Evolutionary conservation across 2,113 vertebrate genomes (phyloP), one percentile per base, ranked within the genome.

Genomic region (Rhodinocichla rosea): DNA sequence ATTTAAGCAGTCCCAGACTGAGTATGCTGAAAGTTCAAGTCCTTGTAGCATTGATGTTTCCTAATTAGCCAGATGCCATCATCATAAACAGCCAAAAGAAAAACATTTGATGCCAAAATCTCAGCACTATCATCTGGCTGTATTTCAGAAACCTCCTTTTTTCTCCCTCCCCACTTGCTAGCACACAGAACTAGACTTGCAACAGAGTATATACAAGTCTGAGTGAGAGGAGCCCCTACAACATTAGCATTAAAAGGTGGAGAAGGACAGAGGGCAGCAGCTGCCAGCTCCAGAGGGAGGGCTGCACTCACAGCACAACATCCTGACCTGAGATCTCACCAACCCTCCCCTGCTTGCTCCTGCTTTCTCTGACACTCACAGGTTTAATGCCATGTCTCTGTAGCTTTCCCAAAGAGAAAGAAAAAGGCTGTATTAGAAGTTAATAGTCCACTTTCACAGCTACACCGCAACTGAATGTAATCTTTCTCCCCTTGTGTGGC

Each of bases 371-470:
- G 47, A 53, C 74, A 37, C 82, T 85, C 81, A 67, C 86, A 89
- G 69, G 39, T 87, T 94, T 91, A 94, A 95, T 89, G 71, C 32
- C 42, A 4, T 6, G 47, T 76, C 90, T 80, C 83, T 78, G 74
- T 68, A 86, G 74, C 60, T 91, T 86, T 88, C 82, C 64, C 59
- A 79, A 52, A 73, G 10, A 1, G 35, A 65, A 83, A 62, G 30
- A 55, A 91, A 69, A 22, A 2, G 30, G 22, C 40, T 87, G 37
- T 80, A 87, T 95, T 93, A 87, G 94, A 97, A 96, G 60, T 57
- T 90, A 95, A 95, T 94, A 94, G 69, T 42, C 83, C 82, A 83
- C 92, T 95, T 97, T 80, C 77, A 7, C 84, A 87, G 81, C 62
- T 78, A 88, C 62, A 47, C 50, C 52, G 16, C 37, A 47, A 83